Evolutionary conservation across 1,140 invertebrate genomes (phyloP), one percentile per base, ranked within the genome.

Genomic region (Carcinoscorpius rotundicauda): DNA sequence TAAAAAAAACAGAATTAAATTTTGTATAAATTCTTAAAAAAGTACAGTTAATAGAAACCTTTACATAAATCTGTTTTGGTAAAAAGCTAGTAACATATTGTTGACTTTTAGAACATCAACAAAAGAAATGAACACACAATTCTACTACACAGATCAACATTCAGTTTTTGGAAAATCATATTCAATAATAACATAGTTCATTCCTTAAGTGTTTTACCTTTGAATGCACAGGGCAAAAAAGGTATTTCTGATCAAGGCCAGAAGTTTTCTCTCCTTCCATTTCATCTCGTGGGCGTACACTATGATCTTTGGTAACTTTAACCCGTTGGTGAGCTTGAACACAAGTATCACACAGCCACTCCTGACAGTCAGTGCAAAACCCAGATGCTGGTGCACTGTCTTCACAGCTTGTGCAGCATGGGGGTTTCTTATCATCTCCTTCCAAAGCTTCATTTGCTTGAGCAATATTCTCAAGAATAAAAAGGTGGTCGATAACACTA

Each of bases 281-380:
- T 75, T 91, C 87, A 68, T 88, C 86, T 77, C 88, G 89, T 55
- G 86, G 81, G 78, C 90, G 89, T 67, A 95, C 93, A 4, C 85
- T 88, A 75, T 95, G 91, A 76, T 94, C 91, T 78, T 93, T 94
- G 55, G 91, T 94, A 66, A 94, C 89, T 78, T 91, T 89, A 53
- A 94, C 81, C 72, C 88, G 83, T 69, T 82, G 82, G 78, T 86
- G 85, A 29, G 84, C 84, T 84, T 84, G 82, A 64, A 93, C 89
- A 80, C 91, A 95, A 74, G 83, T 88, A 74, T 91, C 87, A 79
- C 91, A 95, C 65, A 95, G 89, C 78, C 87, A 92, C 76, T 93
- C 91, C 3, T 86, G 84, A 76, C 92, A 95, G 73, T 93, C 88
- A 0, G 86, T 82, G 77, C 92, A 95, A 83, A 87, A 93, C 71